phyloP scores from a whole-genome alignment of 2,888 invertebrate genomes.

The Fragum whitleyi region DNA sequence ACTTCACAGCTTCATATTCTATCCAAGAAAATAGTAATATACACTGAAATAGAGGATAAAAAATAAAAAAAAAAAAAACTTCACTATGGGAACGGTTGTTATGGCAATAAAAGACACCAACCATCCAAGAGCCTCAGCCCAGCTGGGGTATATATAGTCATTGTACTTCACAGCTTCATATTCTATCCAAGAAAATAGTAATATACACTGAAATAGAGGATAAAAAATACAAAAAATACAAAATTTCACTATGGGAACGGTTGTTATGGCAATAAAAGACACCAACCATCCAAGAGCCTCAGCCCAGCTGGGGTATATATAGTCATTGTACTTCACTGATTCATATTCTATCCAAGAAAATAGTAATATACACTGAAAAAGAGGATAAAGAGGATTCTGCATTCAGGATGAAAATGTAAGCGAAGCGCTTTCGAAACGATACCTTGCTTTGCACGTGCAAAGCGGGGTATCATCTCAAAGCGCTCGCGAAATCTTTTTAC shows the following conservation, averaged over 20 bases:
- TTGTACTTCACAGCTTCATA: constrained; percentile 76
- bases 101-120: constrained; percentile 77
- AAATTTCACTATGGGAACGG: constrained; percentile 76
- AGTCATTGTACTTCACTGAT: constrained; percentile 74
- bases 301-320: constrained; percentile 80
- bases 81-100: constrained; percentile 75
- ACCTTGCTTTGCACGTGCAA: too few species aligned
- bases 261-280: constrained; percentile 74
- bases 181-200: constrained; percentile 81
- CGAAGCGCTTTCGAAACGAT: too few species aligned
- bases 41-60: constrained; percentile 86
- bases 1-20: constrained; percentile 76
- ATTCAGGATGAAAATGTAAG: too few species aligned
- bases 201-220: constrained; percentile 87
- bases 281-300: constrained; percentile 82
- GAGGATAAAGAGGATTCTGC: too few species aligned
- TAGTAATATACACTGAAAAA: constrained; percentile 87
- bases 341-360: constrained; percentile 81
- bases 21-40: constrained; percentile 82
- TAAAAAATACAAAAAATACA: too few species aligned
- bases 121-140: constrained; percentile 83
- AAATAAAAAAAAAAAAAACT: too few species aligned
- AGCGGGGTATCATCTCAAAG: too few species aligned
- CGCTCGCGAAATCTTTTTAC: too few species aligned
- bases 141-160: constrained; percentile 77